A percentile compares a stretch with the other conserved stretches of the same genome.
phyloP scores from a whole-genome alignment of 64 coral and sea anemone species.

The Pachyseris speciosa region DNA sequence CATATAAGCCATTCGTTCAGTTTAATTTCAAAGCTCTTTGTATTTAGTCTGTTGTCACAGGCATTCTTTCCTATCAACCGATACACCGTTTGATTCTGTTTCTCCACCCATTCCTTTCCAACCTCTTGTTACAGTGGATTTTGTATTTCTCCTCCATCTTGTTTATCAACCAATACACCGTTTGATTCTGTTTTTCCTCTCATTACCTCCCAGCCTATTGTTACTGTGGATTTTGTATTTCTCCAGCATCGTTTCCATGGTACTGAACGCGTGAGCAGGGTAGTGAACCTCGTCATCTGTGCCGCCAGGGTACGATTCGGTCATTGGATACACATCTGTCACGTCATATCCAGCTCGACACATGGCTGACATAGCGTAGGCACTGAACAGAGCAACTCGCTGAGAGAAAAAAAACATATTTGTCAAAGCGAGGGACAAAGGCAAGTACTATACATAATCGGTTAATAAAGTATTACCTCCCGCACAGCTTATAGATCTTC shows the following conservation, averaged over 20 bases:
- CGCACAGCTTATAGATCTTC: too few species aligned
- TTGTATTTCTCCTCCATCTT: not conserved
- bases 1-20: too few species aligned
- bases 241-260: not conserved
- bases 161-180: too few species aligned
- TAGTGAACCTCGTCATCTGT: conserved; percentile 73
- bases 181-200: not conserved
- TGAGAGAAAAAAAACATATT: conserved; percentile 28
- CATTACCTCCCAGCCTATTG: not conserved
- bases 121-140: not conserved
- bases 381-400: conserved; percentile 67
- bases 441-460: too few species aligned
- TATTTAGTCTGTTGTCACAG: too few species aligned
- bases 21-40: too few species aligned
- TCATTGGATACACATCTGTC: conserved; percentile 79
- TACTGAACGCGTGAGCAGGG: not conserved
- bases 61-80: too few species aligned
- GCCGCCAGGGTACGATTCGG: conserved; percentile 65
- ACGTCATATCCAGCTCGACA: conserved; percentile 77
- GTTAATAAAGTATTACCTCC: too few species aligned
- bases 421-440: too few species aligned
- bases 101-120: not conserved
- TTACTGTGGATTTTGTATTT: not conserved
- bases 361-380: conserved; percentile 76
- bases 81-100: too few species aligned